Percentiles rank a stretch among this genome's conserved stretches.
These are phyloP conservation scores for Leptodirus hochenwartii DNA, from an alignment of 2,888 invertebrate genomes.

Conservation along the genomic window DNA sequence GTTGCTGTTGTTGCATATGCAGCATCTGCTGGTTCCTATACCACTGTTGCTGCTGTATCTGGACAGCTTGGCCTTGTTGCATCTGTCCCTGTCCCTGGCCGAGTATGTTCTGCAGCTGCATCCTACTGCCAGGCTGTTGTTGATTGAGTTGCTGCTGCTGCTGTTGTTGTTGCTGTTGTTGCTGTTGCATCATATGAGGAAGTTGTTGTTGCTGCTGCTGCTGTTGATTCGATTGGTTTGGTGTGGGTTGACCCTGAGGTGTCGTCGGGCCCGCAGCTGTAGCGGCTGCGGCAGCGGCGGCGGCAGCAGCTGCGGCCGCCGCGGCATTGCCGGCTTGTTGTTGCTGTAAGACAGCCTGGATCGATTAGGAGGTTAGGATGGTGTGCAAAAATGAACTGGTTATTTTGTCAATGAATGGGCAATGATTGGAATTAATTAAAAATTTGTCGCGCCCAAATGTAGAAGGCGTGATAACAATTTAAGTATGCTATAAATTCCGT, in stretches of 20 bases:
- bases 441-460: too few relatives aligned
- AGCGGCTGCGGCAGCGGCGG: constrained; percentile 19
- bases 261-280: too few relatives aligned
- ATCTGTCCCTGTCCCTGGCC: constrained; percentile 20
- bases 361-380: too few relatives aligned
- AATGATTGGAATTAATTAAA: too few relatives aligned
- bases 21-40: constrained; percentile 28
- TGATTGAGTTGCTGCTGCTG: constrained; percentile 21
- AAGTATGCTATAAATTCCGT: too few relatives aligned
- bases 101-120: constrained; percentile 27
- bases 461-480: too few relatives aligned
- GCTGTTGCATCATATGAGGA: constrained; percentile 29
- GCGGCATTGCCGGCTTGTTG: constrained; percentile 11
- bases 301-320: constrained; percentile 17
- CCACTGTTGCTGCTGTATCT: constrained; percentile 32
- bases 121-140: background rate
- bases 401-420: too few relatives aligned
- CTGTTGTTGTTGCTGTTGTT: constrained; percentile 29
- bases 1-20: constrained; percentile 23
- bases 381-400: too few relatives aligned
- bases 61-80: constrained; percentile 14
- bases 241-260: too few relatives aligned
- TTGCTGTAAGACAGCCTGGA: constrained; percentile 8
- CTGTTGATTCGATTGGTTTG: too few relatives aligned
- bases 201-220: constrained; percentile 36